Evolutionary conservation across 2,888 invertebrate genomes (phyloP).

Genomic region (Mimas tiliae): DNA sequence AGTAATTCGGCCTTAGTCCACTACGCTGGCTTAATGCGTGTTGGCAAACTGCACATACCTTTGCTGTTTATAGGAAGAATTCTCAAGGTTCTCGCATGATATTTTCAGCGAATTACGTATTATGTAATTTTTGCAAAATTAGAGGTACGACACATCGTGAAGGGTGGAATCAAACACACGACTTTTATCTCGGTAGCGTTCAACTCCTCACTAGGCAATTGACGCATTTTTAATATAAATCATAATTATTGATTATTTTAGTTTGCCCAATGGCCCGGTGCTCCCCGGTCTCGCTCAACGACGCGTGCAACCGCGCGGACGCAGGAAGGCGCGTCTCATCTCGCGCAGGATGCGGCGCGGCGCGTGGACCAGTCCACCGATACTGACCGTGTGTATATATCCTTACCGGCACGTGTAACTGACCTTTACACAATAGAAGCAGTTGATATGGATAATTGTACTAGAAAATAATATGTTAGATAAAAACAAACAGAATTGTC

Average conservation of each 20-base stretch:
- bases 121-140: too few relatives aligned
- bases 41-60: too few relatives aligned
- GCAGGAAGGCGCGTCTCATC: slow-evolving; percentile 83
- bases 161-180: too few relatives aligned
- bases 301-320: slow-evolving; percentile 81
- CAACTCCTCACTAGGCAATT: too few relatives aligned
- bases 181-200: too few relatives aligned
- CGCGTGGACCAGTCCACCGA: slow-evolving; percentile 40
- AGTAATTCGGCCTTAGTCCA: too few relatives aligned
- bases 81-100: too few relatives aligned
- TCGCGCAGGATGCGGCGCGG: slow-evolving; percentile 81
- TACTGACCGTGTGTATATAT: slow-evolving; percentile 53
- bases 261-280: slow-evolving; percentile 34
- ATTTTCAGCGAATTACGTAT: too few relatives aligned
- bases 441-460: neutral
- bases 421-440: slow-evolving; percentile 41
- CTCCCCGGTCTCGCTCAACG: slow-evolving; percentile 74
- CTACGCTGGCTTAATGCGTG: too few relatives aligned
- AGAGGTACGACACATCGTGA: too few relatives aligned
- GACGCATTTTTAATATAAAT: neutral
- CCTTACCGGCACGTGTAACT: slow-evolving; percentile 58
- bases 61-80: too few relatives aligned
- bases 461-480: neutral
- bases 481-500: neutral
- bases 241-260: neutral